Base-by-base conservation (phyloP, 2,113 vertebrate genomes). In the Alethe castanea region DNA sequence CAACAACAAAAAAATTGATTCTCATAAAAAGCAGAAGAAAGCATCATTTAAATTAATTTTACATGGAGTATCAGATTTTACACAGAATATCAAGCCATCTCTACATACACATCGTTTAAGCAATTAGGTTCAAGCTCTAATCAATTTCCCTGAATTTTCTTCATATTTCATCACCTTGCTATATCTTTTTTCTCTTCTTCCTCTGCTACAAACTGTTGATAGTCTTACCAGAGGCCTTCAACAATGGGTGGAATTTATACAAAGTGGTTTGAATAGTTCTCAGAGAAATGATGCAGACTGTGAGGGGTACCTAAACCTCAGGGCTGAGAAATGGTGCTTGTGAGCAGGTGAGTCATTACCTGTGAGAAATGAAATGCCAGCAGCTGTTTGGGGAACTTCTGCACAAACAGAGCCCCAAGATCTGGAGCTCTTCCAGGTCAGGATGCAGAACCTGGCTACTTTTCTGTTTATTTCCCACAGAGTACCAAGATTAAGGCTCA, bases 321-420 rank as follows among this genome's bases (percentile, higher is more conserved):
- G n/a, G 50, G 48, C 61, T 90, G 24, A 74, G 44, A 38, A 84
- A 59, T 23, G 11, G 5, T 35, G n/a, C 36, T 44, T 52, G 52
- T 62, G 85, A 81, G 56, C 23, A 66, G 38, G 31, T 60, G 66
- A 95, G 45, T 76, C 62, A 77, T 70, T 45, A 48, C 81, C 70
- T 53, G n/a, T 1, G 65, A 90, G 74, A 85, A 88, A 72, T 17
- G 5, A 79, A 92, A 64, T 26, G 25, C 57, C 66, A 94, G 66
- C 81, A 92, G 85, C 92, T 94, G n/a, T 35, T 73, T 64, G 62
- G 60, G 54, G 50, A 94, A 85, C 81, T 86, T 93, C 22, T 48
- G 42, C 31, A 71, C 24, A 17, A 73, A 61, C 48, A 70, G 78
- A 85, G 17, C 24, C 15, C 12, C 40, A 53, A 59, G 53, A 79